phyloP scores from a whole-genome alignment of 2,797 vertebrate genomes.

The Cyprinodon diabolis region DNA sequence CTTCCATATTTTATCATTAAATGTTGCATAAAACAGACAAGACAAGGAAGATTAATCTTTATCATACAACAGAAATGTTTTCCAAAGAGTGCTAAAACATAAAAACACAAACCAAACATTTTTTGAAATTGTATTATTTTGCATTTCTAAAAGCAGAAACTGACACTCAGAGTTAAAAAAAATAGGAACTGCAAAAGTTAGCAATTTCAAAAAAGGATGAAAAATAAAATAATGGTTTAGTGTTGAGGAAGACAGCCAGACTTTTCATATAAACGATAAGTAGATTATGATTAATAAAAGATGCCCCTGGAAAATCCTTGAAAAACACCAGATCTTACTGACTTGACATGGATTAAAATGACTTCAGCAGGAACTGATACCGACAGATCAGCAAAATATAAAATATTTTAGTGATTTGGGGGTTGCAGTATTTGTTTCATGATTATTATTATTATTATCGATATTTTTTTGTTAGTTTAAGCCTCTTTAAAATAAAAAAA shows the following conservation, averaged over 20 bases:
- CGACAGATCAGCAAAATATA: too few relatives aligned
- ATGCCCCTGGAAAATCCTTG: neutral
- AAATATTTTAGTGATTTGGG: too few relatives aligned
- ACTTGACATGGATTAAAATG: too few relatives aligned
- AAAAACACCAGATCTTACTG: neutral
- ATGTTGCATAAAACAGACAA: neutral
- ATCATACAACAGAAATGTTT: neutral
- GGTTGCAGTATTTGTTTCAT: too few relatives aligned
- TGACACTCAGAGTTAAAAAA: neutral
- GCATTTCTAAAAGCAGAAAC: neutral
- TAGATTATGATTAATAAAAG: neutral
- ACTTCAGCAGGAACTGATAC: too few relatives aligned
- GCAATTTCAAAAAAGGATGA: neutral
- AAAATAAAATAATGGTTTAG: neutral
- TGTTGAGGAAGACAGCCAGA: neutral
- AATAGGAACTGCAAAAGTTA: neutral
- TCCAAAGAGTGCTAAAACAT: neutral
- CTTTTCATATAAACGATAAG: neutral
- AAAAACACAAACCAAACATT: neutral
- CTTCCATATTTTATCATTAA: neutral
- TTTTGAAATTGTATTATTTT: neutral
- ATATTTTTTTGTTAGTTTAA: too few relatives aligned
- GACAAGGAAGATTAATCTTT: neutral
- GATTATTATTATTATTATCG: too few relatives aligned
- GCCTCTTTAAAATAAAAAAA: too few relatives aligned